Evolutionary conservation across 2,797 vertebrate species (phyloP), one percentile per base, ranked within the genome.

Genomic region (Anableps anableps): DNA sequence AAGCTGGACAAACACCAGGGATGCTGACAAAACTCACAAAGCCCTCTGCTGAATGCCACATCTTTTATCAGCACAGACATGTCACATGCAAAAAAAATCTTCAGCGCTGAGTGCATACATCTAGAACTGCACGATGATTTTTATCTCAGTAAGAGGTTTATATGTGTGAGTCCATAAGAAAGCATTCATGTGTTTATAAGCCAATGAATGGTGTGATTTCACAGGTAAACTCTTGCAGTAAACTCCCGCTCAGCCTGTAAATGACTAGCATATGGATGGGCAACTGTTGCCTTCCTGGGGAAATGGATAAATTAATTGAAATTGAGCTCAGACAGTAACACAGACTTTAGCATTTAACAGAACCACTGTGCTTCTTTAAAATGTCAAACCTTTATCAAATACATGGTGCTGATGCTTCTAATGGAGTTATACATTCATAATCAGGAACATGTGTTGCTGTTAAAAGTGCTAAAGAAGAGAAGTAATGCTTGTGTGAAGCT

Each of bases 281-380:
- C 90, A 95, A 94, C 94, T 93, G 93, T 88, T 93, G 88, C 83
- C 76, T 93, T 90, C 88, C 78, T 80, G 85, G 86, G 82, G 88
- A 93, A 94, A 90, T 85, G 85, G 85, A 85, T 2, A 26, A 85
- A 94, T 93, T 89, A 85, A 93, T 93, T 92, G 84, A 93, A 93
- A 93, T 79, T 81, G 87, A 90, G 83, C 75, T 76, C 85, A 88
- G 85, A 89, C 72, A 91, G 68, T 58, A 89, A 82, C 85, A 87
- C 87, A 92, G 86, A 89, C 86, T 86, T 14, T 85, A 91, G 85
- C 84, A 75, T 82, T 88, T 88, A 92, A 88, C 86, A 81, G 74
- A 76, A 85, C 86, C 74, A 85, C 19, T 9, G 14, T 48, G 77
- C 73, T 72, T 17, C 2, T 78, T 29, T 75, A 36, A 17, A 17